Base-by-base conservation (phyloP, 2,888 invertebrate species). In the Chouioia cunea region DNA sequence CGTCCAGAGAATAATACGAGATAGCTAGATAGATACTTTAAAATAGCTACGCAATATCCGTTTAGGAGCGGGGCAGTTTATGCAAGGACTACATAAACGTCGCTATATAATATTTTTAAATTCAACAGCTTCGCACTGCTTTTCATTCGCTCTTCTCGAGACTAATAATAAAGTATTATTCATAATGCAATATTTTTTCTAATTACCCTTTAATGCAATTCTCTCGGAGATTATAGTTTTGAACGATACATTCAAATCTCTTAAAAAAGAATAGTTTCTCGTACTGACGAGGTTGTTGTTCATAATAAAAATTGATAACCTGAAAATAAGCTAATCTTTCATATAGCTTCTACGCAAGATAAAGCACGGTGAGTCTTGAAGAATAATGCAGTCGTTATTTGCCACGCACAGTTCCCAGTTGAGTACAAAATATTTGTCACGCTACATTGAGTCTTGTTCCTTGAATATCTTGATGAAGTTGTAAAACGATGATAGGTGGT, bases 21-120 rank as follows among this genome's bases (percentile, higher is more conserved):
- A 64, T 47, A 53, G 48, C 3, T 15, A 44, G 58, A 43, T n/a
- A 50, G 36, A 6, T 59, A 4, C 18, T 68, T 48, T 15, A 50
- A 59, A 48, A 43, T 14, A 46, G 15, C 14, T 20, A 2, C 6
- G 65, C 53, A 63, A 58, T 71, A 71, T 66, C 66, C 66, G 62
- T 44, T n/a, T 1, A 14, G 36, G 12, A 48, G 47, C 58, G 53
- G 22, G 47, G 47, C 27, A 16, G 56, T 60, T 56, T 57, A 70
- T 43, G 53, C 58, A 64, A 59, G 52, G 48, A 63, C 22, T 50
- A n/a, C 56, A 46, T 66, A 71, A 62, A 56, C 43, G 46, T 65
- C 52, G 50, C 3, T 8, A 12, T 54, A 65, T 62, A 57, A 63
- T 69, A 59, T 64, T 65, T 59, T 58, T 43, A 16, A 57, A 57